Evolutionary conservation across 2,888 invertebrate species (phyloP), one percentile per base, ranked within the genome.

Genomic region (Pandemis corylana): DNA sequence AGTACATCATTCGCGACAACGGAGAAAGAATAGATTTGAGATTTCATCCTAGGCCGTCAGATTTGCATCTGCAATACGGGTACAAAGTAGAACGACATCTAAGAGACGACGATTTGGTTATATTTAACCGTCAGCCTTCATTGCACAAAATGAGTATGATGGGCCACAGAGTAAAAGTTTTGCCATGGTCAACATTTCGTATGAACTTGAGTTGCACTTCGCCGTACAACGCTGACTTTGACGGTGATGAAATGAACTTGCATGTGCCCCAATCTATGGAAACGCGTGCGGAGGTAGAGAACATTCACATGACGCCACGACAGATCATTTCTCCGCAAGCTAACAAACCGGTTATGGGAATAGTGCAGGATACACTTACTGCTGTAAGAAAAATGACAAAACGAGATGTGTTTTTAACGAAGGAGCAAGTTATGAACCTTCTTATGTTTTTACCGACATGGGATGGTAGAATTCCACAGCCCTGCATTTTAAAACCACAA

Each of bases 101-200:
- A 88, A 96, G 99, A 77, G 99, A 99, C 89, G 99, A 99, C 76
- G 99, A 99, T 93, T 95, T 99, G 78, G 98, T 99, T 20, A 99
- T 99, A 80, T 99, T 99, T 96, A 99, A 99, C 94, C 97, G 99
- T 79, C 99, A 99, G 89, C 99, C 99, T 0, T 99, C 99, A 2
- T 96, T 99, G 6, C 99, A 99, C 94, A 99, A 99, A 94, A 99
- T 99, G 99, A 98, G 98, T 97, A 99, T 99, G 99, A 99, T 99
- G 99, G 99, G 99, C 78, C 99, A 99, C 94, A 96, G 98, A 84
- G 98, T 98, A 0, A 98, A 98, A 90, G 99, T 99, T 9, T 94
- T 99, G 74, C 99, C 99, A 0, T 99, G 99, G 99, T 99, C 99
- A 64, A 99, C 99, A 78, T 99, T 99, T 94, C 97, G 99, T 76